Base-by-base conservation (phyloP, 2,113 vertebrate species). In the Rhegmatorhina hoffmannsi region DNA sequence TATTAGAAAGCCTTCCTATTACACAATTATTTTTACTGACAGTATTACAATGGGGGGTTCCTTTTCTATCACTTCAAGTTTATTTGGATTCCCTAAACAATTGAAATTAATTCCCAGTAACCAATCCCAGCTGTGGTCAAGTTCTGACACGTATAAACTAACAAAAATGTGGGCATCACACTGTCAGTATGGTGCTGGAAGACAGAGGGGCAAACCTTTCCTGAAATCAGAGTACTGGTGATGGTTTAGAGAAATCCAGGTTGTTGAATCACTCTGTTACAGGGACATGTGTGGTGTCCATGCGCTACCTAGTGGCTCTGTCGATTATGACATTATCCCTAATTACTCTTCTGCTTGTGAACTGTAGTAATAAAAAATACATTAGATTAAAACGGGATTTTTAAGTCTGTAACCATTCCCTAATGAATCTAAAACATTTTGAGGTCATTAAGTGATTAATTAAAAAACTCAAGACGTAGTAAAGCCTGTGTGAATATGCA, bases 241-340 rank as follows among this genome's bases (percentile, higher is more conserved):
- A 81, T 26, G 19, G 26, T 60, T 33, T 5, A 63, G 44, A 33
- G 83, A 74, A 72, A 63, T 8, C 26, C 68, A 31, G 11, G 20
- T 3, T 36, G 16, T 19, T 47, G 11, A 68, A 28, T 14, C 25
- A 16, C 62, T 50, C 29, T 23, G 23, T 21, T 49, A 36, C 13
- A 9, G 0, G 13, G 38, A 38, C 38, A 10, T 26, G 31, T 24
- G 29, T 56, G 16, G 52, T 84, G 79, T 44, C 72, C 50, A 31
- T 10, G 13, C 84, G 90, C 96, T 74, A 93, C 26, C 97, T 97
- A 96, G 97, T 93, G 97, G 91, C 79, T 81, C 49, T 13, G 33
- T 5, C 0, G 13, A 40, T 82, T 67, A 91, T 81, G 33, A 90
- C 93, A 72, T 2, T 4, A 36, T 6, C 40, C 40, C 60, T 63